Percentiles rank a stretch among this genome's conserved stretches.
phyloP scores from a whole-genome alignment of 1,140 invertebrate genomes.

The Drosophila orena region DNA sequence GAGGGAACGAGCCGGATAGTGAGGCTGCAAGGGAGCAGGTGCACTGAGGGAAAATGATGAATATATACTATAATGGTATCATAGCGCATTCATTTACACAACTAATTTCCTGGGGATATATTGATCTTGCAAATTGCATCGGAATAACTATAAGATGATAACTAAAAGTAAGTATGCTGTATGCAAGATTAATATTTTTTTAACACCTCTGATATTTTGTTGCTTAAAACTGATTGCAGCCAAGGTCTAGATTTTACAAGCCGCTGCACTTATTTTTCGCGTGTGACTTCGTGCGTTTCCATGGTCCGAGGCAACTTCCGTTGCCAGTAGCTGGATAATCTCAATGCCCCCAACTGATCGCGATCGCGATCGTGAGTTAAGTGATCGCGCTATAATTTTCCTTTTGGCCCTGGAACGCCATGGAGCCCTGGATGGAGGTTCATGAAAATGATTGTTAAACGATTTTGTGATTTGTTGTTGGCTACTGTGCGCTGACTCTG shows the following conservation, averaged over 20 bases:
- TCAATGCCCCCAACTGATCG: conserved; percentile 81
- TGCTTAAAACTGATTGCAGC: too few species aligned
- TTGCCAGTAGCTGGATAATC: conserved; percentile 78
- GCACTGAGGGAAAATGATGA: conserved; percentile 9
- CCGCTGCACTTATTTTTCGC: conserved; percentile 3
- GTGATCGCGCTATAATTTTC: conserved; percentile 85
- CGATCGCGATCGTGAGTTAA: conserved; percentile 82
- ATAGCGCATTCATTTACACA: too few species aligned
- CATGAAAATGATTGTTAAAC: conserved; percentile 83
- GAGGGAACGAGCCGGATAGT: conserved; percentile 36
- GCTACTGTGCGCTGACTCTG: conserved; percentile 66
- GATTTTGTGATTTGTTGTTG: conserved; percentile 82
- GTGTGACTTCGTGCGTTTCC: conserved; percentile 64
- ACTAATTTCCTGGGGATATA: too few species aligned
- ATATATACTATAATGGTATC: too few species aligned
- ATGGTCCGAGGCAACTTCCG: conserved; percentile 63
- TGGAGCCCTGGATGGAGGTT: conserved; percentile 23
- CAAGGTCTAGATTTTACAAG: too few species aligned
- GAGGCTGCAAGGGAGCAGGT: conserved; percentile 8
- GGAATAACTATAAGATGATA: too few species aligned
- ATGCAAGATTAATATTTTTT: too few species aligned
- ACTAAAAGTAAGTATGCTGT: too few species aligned
- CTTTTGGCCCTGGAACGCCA: conserved; percentile 51
- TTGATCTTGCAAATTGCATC: too few species aligned
- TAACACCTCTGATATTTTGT: too few species aligned